A percentile compares a stretch with the other conserved stretches of the same genome.
phyloP scores from a whole-genome alignment of 2,797 vertebrate species.

The Pristis pectinata region DNA sequence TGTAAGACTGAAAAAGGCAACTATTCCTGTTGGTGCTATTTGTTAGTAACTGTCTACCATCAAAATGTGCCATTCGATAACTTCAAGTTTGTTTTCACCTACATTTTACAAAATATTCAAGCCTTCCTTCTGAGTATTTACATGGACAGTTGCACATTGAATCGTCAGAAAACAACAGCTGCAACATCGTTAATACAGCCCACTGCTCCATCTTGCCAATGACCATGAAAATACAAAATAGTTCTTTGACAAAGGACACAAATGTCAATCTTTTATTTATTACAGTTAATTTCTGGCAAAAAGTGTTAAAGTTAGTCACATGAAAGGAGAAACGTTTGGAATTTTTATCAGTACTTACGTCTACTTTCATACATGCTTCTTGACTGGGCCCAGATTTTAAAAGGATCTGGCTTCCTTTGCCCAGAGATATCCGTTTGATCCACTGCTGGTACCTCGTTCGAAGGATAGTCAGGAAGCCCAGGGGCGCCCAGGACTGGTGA shows the following conservation, averaged over 20 bases:
- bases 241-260: background rate
- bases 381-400: slow-evolving; percentile 99
- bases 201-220: background rate
- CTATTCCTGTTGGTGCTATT: background rate
- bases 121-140: background rate
- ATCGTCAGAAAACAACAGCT: background rate
- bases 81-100: background rate
- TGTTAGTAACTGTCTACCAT: too few relatives aligned
- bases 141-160: background rate
- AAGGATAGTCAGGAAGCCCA: slow-evolving; percentile 61
- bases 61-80: background rate
- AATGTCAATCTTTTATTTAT: background rate
- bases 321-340: background rate
- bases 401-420: slow-evolving; percentile 96
- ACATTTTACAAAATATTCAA: background rate
- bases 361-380: slow-evolving; percentile 99
- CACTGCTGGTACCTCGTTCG: slow-evolving; percentile 60
- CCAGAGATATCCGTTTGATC: slow-evolving; percentile 73
- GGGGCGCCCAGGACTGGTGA: slow-evolving; percentile 76
- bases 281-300: background rate
- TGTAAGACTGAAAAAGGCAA: background rate
- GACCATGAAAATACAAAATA: background rate
- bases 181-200: background rate
- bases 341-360: slow-evolving; percentile 77
- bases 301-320: slow-evolving; percentile 10